These are phyloP conservation scores for Heterocephalus glaber DNA, from an alignment of 2,113 vertebrate genomes.

Conservation along the genomic window DNA sequence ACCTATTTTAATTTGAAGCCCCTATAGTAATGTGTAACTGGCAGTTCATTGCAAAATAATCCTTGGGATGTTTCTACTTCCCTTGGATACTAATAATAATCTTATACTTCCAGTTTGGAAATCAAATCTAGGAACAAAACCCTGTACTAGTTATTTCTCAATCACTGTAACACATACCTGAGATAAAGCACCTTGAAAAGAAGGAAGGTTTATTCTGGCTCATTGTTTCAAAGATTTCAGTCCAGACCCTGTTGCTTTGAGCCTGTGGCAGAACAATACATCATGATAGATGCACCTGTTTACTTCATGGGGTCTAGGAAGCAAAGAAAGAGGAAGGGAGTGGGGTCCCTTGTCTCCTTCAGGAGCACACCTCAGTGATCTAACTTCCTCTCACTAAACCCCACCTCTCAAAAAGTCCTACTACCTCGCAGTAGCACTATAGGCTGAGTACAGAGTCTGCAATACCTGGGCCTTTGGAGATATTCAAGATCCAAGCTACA, in stretches of 20 bases:
- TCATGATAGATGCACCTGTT: neutral
- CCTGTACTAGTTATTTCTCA: neutral
- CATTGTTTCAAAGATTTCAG: neutral
- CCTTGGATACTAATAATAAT: neutral
- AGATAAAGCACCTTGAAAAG: neutral
- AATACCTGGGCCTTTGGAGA: neutral
- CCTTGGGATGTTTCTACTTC: neutral
- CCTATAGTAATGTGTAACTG: neutral
- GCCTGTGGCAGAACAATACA: neutral
- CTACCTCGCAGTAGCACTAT: neutral
- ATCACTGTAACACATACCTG: neutral
- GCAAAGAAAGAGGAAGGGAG: neutral
- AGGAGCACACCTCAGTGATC: neutral
- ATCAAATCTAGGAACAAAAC: neutral
- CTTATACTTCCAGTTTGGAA: constrained; percentile 7
- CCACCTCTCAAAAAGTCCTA: neutral
- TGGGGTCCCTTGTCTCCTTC: neutral
- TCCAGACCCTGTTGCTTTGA: neutral
- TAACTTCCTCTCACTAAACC: neutral
- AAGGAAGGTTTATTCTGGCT: neutral
- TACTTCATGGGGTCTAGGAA: neutral
- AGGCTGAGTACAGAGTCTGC: neutral
- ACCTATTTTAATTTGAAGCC: constrained; percentile 33
- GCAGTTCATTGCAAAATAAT: neutral
- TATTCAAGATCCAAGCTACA: neutral